phyloP scores from a whole-genome alignment of 2,113 vertebrate species.

The Mus pahari region DNA sequence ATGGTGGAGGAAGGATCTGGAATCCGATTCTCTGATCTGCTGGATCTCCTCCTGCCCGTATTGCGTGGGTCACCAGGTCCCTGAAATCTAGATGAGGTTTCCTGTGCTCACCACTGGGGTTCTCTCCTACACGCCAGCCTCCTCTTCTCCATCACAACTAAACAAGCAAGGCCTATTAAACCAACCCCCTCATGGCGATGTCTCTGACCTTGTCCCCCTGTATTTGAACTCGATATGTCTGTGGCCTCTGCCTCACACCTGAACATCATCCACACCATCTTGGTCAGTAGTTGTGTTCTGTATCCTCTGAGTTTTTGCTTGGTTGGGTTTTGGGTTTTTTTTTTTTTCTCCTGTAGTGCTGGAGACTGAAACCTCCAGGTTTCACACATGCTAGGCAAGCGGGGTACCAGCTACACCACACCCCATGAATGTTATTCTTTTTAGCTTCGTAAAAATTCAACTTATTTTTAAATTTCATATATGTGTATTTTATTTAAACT shows the following conservation, averaged over 20 bases:
- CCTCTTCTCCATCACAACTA: not conserved
- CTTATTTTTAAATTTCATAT: not conserved
- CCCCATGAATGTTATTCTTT: not conserved
- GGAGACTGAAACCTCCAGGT: not conserved
- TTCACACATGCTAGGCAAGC: not conserved
- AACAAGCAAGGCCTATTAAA: not conserved
- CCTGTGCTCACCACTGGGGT: not conserved
- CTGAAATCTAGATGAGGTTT: not conserved
- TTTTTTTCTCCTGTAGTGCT: not conserved
- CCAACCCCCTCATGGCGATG: not conserved
- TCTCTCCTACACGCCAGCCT: not conserved
- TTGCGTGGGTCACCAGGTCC: not conserved
- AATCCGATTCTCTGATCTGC: not conserved
- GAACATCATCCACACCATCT: not conserved
- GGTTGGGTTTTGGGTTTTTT: not conserved
- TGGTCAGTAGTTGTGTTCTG: not conserved
- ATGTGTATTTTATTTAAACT: not conserved
- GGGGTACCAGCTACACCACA: not conserved
- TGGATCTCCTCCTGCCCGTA: not conserved
- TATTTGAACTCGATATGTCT: not conserved
- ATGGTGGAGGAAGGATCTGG: not conserved
- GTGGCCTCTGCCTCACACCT: not conserved
- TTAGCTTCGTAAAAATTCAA: not conserved
- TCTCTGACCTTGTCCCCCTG: not conserved
- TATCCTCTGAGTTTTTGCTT: not conserved